Base-by-base conservation (phyloP, 1,140 invertebrate species). In the Tachypleus tridentatus region DNA sequence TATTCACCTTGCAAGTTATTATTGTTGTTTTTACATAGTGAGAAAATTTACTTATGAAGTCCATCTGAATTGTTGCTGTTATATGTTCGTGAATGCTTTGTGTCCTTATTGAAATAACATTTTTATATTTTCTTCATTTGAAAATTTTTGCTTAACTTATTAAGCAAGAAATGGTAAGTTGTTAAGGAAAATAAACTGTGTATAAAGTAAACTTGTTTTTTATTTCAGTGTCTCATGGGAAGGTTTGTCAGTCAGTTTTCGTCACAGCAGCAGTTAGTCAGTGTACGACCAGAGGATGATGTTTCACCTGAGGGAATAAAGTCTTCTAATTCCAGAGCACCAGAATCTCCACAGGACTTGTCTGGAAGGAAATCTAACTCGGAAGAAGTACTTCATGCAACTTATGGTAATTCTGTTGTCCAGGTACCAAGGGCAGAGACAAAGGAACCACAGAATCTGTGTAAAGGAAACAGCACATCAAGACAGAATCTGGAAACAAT, bases 401-500 rank as follows among this genome's bases (percentile, higher is more conserved):
- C 29, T 29, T 54, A 54, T 8, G 7, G 53, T 54, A 8, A 8
- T 54, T 8, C 7, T n/a, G 3, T 7, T 54, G 53, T 54, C 53
- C 53, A 7, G 7, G 3, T n/a, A 54, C 7, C 53, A 54, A n/a
- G 7, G 3, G 53, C 53, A 54, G n/a, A 7, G n/a, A 3, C 53
- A 54, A 54, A n/a, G 7, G 53, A 49, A 60, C 9, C 5, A 52
- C 8, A 50, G 48, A 29, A 51, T 49, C 48, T 60, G 7, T 59
- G n/a, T 7, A 52, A 8, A 11, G 9, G 9, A 49, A 50, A 7
- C 53, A 65, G 57, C 47, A 89, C 88, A 50, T 92, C 91, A 58
- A 83, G 92, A 54, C 89, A 95, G 73, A 98, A 97, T 76, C 80
- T 98, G 65, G 93, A 98, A 75, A 97, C 95, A 3, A 98, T 98